A percentile compares a stretch with the other conserved stretches of the same genome.
Evolutionary conservation across 2,113 vertebrate genomes (phyloP).

Genomic region (Ardeotis arabs): DNA sequence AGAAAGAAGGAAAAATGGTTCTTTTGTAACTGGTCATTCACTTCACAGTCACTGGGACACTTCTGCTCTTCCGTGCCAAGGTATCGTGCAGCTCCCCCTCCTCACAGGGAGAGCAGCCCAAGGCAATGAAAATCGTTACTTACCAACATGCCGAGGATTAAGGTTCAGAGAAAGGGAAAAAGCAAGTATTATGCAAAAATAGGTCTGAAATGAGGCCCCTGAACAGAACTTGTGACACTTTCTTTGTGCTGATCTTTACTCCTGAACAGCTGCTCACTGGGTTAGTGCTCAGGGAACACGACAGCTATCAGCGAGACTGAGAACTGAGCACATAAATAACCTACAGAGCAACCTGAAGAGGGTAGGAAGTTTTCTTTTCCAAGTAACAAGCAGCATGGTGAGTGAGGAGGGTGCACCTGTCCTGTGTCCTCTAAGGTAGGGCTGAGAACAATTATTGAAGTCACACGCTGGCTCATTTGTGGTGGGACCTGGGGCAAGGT

Average conservation of each 20-base stretch:
- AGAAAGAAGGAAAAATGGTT: background rate
- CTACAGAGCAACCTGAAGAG: background rate
- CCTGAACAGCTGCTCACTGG: background rate
- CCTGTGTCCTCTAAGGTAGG: background rate
- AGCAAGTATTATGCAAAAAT: background rate
- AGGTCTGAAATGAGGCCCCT: background rate
- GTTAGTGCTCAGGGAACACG: background rate
- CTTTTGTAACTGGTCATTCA: background rate
- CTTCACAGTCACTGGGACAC: rapidly evolving
- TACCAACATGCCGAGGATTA: rapidly evolving
- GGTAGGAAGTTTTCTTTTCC: background rate
- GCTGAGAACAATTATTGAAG: background rate
- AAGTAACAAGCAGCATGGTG: rapidly evolving
- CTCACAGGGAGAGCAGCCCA: background rate
- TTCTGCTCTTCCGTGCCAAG: rapidly evolving
- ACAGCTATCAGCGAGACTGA: rapidly evolving
- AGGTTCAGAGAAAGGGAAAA: background rate
- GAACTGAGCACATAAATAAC: background rate
- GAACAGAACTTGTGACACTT: too few relatives aligned
- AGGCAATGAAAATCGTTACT: background rate
- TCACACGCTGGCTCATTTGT: background rate
- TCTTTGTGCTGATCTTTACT: background rate
- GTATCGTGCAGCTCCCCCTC: rapidly evolving
- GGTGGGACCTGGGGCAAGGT: too few relatives aligned
- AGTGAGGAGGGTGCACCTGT: background rate